Conservation (phyloP, 2,113 vertebrate species). For the Motacilla tschutschensis region DNA sequence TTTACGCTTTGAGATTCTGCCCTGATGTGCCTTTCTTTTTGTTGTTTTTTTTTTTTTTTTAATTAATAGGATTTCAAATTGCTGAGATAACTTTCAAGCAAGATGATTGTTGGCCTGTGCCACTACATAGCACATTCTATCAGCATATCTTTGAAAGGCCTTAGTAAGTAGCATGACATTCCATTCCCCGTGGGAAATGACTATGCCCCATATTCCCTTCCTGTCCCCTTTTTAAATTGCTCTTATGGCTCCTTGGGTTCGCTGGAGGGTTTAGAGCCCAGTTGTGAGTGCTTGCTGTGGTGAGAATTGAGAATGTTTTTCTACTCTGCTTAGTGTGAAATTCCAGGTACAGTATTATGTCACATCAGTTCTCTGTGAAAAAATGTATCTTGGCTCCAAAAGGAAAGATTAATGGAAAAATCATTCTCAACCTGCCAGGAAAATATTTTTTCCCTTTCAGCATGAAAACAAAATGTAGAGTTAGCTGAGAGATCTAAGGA, state of each 20-base stretch:
- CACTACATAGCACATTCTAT: not conserved
- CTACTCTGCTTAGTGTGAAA: constrained; percentile 48
- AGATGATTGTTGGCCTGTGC: not conserved
- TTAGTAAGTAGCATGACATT: not conserved
- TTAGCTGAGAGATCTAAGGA: constrained; percentile 26
- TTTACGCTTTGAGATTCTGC: constrained; percentile 16
- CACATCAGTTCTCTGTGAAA: constrained; percentile 56
- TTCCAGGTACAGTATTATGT: constrained; percentile 59
- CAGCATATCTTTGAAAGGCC: constrained; percentile 6
- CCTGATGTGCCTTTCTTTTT: not conserved
- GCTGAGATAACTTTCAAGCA: constrained; percentile 18
- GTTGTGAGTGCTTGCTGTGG: not conserved
- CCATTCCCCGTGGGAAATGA: not conserved
- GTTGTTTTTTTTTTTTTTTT: not conserved
- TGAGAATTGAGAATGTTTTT: constrained; percentile 42
- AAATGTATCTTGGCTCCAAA: constrained; percentile 43
- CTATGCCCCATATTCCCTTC: not conserved
- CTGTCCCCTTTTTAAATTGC: not conserved
- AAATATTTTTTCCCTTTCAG: constrained; percentile 60
- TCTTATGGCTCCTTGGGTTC: not conserved
- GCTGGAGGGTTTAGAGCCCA: not conserved
- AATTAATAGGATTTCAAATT: constrained; percentile 20
- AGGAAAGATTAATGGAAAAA: constrained; percentile 66
- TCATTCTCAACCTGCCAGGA: constrained; percentile 54
- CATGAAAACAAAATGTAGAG: constrained; percentile 59